Conservation (phyloP, 2,113 vertebrate species). For the Serinus canaria region DNA sequence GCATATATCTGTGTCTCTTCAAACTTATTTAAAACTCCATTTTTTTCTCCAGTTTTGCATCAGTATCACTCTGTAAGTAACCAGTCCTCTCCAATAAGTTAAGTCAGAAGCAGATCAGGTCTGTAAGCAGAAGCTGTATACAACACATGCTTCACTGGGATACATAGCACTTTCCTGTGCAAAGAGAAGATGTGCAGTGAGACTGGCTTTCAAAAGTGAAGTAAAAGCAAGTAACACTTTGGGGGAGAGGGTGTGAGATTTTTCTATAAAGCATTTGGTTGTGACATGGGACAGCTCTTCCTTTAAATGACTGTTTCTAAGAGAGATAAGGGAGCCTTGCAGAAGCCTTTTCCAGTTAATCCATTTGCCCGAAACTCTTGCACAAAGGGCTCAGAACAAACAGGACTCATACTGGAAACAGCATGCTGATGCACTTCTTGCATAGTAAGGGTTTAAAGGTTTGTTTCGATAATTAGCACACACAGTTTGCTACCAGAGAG, state of each 20-base stretch:
- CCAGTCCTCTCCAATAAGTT: background rate
- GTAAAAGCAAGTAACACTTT: background rate
- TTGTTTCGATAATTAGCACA: background rate
- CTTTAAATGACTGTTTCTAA: background rate
- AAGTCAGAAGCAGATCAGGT: background rate
- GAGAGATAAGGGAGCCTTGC: background rate
- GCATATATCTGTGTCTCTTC: background rate
- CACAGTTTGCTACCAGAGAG: background rate
- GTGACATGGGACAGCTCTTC: background rate
- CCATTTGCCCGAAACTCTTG: background rate
- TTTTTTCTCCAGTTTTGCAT: background rate
- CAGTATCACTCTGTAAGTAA: background rate
- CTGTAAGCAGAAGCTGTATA: background rate
- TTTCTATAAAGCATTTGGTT: background rate
- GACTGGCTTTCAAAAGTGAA: background rate
- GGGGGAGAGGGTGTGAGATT: accelerated
- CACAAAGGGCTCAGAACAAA: background rate
- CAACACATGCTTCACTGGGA: background rate
- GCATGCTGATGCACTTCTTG: background rate
- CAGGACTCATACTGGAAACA: background rate
- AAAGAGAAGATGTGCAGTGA: background rate
- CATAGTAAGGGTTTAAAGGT: background rate
- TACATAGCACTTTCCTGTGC: background rate
- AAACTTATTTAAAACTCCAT: background rate
- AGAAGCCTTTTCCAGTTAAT: background rate